Evolutionary conservation across 2,888 invertebrate genomes (phyloP), one percentile per base, ranked within the genome.

Genomic region (Limnephilus auricula): DNA sequence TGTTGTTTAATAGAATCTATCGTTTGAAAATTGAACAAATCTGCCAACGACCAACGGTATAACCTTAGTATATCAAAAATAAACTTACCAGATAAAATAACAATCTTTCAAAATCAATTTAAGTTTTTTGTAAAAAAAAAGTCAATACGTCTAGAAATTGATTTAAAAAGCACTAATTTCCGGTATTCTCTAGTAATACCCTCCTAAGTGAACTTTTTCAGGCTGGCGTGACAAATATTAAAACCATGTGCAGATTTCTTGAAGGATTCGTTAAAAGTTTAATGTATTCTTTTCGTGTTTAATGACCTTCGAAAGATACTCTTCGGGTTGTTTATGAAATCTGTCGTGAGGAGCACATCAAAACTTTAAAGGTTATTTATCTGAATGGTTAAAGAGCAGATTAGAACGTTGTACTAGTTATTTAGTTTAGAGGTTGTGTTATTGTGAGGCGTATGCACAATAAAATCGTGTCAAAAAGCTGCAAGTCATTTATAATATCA

Each of bases 401-500:
- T 65, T 65, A 65, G 50, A 50, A 50, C 50, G 15, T 18, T 18
- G 18, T 18, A 65, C 25, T 65, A 25, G 25, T 25, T 65, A 65
- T 65, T 65, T 65, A 65, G 65, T n/a, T 65, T 65, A 65, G 65
- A 65, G 9, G 65, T 65, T 65, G n/a, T 65, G 65, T 65, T n/a
- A 65, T 50, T 50, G 50, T 50, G 50, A 18, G 50, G 50, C 25
- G 5, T 6, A 65, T 25, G 65, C 65, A 65, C 65, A 65, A 65
- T 65, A 65, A 65, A 65, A 65, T 65, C 65, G 65, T 65, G 65
- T 65, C 65, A 65, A n/a, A 65, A 65, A 65, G 65, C 65, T 65
- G 65, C 65, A 65, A 65, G 65, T 65, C 65, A 65, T 25, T 65
- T 65, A 65, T 65, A 18, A 5, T 18, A 50, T 50, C 65, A 65